Percentiles rank a stretch among this genome's conserved stretches.
Evolutionary conservation across 2,888 invertebrate genomes (phyloP).

Genomic region (Nebria salina): DNA sequence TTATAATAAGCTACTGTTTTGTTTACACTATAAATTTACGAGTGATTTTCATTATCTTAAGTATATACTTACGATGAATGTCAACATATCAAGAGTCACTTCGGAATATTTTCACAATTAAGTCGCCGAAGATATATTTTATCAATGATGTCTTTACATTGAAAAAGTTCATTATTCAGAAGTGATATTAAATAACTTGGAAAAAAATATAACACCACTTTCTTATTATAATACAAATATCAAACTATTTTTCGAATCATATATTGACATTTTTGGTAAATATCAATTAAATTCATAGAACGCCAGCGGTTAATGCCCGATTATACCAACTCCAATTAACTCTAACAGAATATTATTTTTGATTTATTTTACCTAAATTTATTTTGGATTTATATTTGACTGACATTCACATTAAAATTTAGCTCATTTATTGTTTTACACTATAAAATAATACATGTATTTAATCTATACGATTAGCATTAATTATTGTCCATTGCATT

Average conservation of each 20-base stretch:
- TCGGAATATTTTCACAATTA: neutral
- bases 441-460: no score
- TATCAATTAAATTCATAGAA: no score
- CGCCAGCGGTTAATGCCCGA: no score
- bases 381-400: no score
- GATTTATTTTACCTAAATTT: no score
- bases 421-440: no score
- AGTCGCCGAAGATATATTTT: neutral
- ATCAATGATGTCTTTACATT: neutral
- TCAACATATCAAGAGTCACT: neutral
- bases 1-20: neutral
- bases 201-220: no score
- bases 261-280: neutral
- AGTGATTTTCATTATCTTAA: neutral
- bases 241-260: neutral
- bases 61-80: neutral
- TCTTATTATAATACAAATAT: neutral
- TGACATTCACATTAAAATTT: no score
- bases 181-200: neutral
- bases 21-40: neutral
- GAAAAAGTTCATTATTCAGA: neutral
- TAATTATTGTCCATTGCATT: no score
- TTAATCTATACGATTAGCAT: no score
- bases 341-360: no score
- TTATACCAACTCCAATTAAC: no score